Evolutionary conservation across 2,797 vertebrate species (phyloP).

Genomic region (Clarias fuscus): DNA sequence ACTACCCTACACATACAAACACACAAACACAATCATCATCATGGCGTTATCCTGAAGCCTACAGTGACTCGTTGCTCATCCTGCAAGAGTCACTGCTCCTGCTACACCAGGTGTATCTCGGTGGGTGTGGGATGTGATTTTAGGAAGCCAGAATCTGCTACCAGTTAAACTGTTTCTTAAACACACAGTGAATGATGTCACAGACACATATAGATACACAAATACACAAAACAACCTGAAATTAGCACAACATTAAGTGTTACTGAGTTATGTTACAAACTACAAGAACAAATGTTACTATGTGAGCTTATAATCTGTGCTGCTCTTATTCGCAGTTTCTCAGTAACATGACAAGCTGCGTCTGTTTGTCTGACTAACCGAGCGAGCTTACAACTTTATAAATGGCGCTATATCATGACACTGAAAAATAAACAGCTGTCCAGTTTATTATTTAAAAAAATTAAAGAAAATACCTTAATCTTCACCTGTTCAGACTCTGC

Average conservation of each 20-base stretch:
- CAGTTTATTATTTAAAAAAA: neutral
- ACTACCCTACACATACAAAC: constrained; percentile 81
- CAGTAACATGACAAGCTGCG: neutral
- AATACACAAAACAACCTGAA: neutral
- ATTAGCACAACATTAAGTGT: neutral
- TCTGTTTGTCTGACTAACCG: too few relatives aligned
- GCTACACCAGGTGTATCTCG: neutral
- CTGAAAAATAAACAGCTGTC: neutral
- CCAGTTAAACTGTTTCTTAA: neutral
- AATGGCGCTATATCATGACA: neutral
- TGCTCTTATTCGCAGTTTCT: neutral
- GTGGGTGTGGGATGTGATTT: neutral
- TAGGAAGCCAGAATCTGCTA: neutral
- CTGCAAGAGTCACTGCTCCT: neutral
- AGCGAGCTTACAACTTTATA: neutral
- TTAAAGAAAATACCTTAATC: constrained; percentile 29
- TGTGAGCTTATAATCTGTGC: neutral
- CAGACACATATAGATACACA: neutral
- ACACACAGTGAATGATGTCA: neutral
- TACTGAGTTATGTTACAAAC: neutral
- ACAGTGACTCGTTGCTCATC: neutral
- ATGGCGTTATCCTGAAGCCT: neutral
- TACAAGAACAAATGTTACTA: neutral
- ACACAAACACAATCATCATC: neutral
- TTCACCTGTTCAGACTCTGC: constrained; percentile 77